Percentiles rank a stretch among this genome's conserved stretches.
Evolutionary conservation across 2,113 vertebrate species (phyloP).

Genomic region (Quiscalus mexicanus): DNA sequence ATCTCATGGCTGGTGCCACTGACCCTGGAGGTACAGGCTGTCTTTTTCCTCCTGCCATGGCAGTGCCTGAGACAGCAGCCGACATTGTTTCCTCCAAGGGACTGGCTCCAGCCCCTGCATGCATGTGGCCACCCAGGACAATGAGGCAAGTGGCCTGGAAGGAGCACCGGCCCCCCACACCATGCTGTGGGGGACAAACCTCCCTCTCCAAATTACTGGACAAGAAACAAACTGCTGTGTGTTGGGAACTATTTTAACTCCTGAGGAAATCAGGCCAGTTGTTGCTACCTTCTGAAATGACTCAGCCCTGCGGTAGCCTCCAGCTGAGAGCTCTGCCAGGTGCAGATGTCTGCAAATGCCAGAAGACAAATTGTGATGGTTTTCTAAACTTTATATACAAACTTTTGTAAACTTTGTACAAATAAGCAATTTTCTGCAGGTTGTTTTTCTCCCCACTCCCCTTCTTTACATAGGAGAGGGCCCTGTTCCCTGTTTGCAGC

Average conservation of each 20-base stretch:
- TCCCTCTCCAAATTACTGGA: neutral
- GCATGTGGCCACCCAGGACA: neutral
- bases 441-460: fast-evolving
- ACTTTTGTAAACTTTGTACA: neutral
- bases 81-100: neutral
- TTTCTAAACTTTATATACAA: neutral
- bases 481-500: neutral
- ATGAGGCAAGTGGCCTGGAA: neutral
- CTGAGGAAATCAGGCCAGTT: neutral
- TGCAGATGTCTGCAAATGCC: neutral
- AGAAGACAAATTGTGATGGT: neutral
- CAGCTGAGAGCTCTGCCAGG: neutral
- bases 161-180: fast-evolving
- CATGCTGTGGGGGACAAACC: neutral
- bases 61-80: neutral
- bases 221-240: neutral
- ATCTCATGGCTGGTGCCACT: neutral
- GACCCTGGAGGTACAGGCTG: neutral
- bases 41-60: neutral
- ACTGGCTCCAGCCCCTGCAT: fast-evolving
- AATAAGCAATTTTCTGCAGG: neutral
- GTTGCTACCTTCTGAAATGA: neutral
- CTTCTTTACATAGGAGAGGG: neutral
- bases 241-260: neutral
- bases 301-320: neutral